Evolutionary conservation across 2,113 vertebrate genomes (phyloP).

Genomic region (Microtus richardsoni): DNA sequence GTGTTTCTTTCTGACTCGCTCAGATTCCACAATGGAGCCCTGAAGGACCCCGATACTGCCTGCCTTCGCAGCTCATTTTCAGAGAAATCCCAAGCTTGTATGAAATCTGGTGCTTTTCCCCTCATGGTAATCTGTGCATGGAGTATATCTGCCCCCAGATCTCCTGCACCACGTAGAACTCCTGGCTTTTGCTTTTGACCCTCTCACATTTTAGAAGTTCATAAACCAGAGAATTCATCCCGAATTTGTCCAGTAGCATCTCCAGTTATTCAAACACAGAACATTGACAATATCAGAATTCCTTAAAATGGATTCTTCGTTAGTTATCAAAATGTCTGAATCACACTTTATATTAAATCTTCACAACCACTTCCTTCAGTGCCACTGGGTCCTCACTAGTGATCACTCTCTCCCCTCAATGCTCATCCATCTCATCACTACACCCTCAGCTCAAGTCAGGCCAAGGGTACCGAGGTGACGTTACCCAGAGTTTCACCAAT

Average conservation of each 20-base stretch:
- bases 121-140: neutral
- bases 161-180: neutral
- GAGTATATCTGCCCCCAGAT: constrained; percentile 1
- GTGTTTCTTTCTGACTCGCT: neutral
- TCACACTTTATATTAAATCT: neutral
- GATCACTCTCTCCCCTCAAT: neutral
- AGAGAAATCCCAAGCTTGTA: neutral
- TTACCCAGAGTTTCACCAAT: neutral
- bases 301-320: constrained; percentile 15
- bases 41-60: neutral
- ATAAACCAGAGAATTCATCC: constrained; percentile 24
- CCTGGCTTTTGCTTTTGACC: neutral
- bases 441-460: neutral
- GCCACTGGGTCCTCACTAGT: neutral
- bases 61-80: neutral
- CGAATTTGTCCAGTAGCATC: neutral
- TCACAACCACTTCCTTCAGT: neutral
- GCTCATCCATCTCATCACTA: neutral
- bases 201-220: constrained; percentile 19
- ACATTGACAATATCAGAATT: constrained; percentile 16
- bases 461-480: neutral
- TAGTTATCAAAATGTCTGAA: constrained; percentile 25
- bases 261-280: constrained; percentile 19
- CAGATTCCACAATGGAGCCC: neutral
- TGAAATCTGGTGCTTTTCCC: neutral